Evolutionary conservation across 2,113 vertebrate genomes (phyloP).

Genomic region (Centropus unirufus): DNA sequence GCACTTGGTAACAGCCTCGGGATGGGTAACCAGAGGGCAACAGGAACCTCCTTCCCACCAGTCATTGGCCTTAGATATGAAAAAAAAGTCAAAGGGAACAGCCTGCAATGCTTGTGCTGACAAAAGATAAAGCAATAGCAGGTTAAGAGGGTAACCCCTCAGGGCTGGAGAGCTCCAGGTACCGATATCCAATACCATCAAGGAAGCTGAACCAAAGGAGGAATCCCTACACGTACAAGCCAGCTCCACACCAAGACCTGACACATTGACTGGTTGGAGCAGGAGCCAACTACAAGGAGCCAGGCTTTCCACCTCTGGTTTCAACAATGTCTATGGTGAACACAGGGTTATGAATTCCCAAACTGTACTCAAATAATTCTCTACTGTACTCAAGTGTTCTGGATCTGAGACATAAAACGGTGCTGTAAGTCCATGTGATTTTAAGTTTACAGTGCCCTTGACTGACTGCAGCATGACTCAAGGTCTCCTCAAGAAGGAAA

Average conservation of each 20-base stretch:
- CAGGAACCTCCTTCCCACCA: not conserved
- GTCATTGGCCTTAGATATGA: not conserved
- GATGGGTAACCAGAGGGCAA: fast-evolving
- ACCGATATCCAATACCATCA: not conserved
- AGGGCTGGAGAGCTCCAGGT: not conserved
- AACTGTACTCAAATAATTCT: not conserved
- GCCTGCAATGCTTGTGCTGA: not conserved
- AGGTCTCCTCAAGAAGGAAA: not conserved
- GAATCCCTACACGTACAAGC: not conserved
- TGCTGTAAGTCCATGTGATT: not conserved
- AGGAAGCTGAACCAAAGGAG: not conserved
- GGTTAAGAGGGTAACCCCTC: not conserved
- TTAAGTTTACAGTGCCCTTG: not conserved
- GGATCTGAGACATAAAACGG: not conserved
- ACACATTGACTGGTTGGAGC: fast-evolving
- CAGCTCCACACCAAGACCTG: not conserved
- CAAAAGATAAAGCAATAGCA: not conserved
- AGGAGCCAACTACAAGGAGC: not conserved
- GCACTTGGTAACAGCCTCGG: not conserved
- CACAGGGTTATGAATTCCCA: not conserved
- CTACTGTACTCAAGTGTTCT: not conserved
- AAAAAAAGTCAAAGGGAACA: not conserved
- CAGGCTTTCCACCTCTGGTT: not conserved
- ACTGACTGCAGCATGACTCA: not conserved
- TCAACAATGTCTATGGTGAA: not conserved